Conservation (phyloP, 2,888 invertebrate genomes). For the Teleogryllus oceanicus region DNA sequence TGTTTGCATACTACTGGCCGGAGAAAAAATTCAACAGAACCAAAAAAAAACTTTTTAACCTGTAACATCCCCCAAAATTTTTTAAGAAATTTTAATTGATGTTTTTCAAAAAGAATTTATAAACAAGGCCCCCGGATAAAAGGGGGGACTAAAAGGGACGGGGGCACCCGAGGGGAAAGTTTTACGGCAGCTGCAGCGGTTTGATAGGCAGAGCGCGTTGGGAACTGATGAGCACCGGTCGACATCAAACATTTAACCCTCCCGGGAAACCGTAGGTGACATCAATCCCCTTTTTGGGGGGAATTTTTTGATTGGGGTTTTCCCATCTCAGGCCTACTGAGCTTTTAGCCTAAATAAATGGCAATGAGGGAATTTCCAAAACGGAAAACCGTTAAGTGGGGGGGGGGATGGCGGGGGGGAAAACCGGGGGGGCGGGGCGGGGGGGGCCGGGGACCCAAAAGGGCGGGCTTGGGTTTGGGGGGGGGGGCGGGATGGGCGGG, state of each 20-base stretch:
- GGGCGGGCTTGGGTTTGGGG: no score
- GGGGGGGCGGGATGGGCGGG: not conserved
- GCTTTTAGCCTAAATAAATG: not conserved
- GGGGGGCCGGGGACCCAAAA: no score
- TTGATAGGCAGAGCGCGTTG: not conserved
- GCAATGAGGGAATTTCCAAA: not conserved
- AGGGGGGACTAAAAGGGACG: not conserved
- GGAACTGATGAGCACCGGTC: not conserved
- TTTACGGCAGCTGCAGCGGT: not conserved
- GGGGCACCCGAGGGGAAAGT: not conserved
- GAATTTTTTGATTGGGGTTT: not conserved
- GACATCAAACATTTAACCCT: not conserved
- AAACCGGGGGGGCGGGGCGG: no score
- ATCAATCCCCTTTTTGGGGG: not conserved
- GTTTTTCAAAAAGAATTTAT: no score
- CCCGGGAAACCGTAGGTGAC: not conserved
- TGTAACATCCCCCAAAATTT: no score
- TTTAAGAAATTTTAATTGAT: no score
- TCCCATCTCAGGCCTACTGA: not conserved
- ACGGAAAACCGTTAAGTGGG: not conserved
- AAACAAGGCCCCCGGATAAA: no score
- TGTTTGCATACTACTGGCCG: no score
- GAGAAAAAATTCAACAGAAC: no score
- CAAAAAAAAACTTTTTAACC: no score
- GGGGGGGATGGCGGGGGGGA: not conserved